These are phyloP conservation scores for Callithrix jacchus DNA, from an alignment of 2,113 vertebrate species.

Conservation along the genomic window DNA sequence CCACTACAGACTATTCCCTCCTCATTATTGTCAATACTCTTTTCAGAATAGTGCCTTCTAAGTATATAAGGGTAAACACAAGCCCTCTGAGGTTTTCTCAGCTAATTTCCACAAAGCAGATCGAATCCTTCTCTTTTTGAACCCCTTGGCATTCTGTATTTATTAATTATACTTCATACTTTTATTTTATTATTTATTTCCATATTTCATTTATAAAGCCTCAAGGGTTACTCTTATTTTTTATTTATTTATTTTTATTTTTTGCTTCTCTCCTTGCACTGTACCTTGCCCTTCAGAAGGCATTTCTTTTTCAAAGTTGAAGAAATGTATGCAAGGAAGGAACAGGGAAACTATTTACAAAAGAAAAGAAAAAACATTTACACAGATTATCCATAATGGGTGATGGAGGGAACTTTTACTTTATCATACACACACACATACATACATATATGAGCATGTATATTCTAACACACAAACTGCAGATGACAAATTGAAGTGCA, in stretches of 20 bases:
- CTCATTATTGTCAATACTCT: not conserved
- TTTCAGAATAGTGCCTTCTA: not conserved
- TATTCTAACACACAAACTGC: not conserved
- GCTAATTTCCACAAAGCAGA: not conserved
- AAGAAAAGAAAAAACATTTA: not conserved
- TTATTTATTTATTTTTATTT: too few relatives aligned
- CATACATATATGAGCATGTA: not conserved
- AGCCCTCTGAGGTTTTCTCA: not conserved
- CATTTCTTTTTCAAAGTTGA: constrained; percentile 6
- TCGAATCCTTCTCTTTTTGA: not conserved
- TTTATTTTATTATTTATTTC: not conserved
- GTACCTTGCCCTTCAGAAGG: not conserved
- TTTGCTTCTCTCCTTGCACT: not conserved
- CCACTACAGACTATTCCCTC: not conserved
- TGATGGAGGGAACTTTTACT: not conserved
- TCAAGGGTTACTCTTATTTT: not conserved
- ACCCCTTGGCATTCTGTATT: not conserved
- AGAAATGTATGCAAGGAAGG: not conserved
- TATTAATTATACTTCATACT: not conserved
- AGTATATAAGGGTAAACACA: not conserved
- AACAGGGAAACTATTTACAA: not conserved
- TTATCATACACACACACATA: not conserved
- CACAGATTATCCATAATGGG: not conserved
- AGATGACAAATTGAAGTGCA: not conserved
- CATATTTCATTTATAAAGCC: not conserved